Evolutionary conservation across 2,888 invertebrate species (phyloP).

Genomic region (Trichopria drosophilae): DNA sequence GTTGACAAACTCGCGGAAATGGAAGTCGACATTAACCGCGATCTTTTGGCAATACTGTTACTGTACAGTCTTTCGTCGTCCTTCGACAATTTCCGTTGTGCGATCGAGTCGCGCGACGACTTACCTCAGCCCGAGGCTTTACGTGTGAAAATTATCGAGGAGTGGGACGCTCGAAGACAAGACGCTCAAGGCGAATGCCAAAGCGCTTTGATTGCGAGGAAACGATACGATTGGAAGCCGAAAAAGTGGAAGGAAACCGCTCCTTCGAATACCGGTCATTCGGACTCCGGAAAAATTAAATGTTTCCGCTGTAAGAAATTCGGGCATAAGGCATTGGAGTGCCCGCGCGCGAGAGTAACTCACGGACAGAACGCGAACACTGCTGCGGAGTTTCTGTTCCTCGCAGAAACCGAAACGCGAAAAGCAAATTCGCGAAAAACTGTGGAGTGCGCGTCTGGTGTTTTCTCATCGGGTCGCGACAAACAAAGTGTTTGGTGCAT

Average conservation of each 20-base stretch:
- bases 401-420: neutral
- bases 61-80: constrained; percentile 25
- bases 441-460: neutral
- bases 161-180: no score
- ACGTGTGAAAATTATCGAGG: no score
- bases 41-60: constrained; percentile 17
- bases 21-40: constrained; percentile 18
- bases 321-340: constrained; percentile 16
- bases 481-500: no score
- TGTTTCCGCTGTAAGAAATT: constrained; percentile 9
- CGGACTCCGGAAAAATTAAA: constrained; percentile 4
- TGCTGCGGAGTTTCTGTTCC: neutral
- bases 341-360: neutral
- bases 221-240: neutral
- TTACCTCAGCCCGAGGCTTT: no score
- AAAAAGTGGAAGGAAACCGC: neutral
- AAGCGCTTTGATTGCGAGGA: no score
- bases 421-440: no score
- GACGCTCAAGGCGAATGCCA: no score
- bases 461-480: no score
- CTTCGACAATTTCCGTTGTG: constrained; percentile 17
- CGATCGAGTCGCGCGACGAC: constrained; percentile 20
- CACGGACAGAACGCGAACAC: neutral
- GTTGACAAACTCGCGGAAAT: constrained; percentile 22
- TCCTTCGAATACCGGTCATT: no score